A percentile compares a stretch with the other conserved stretches of the same genome.
These are phyloP conservation scores for Tinea trinotella DNA, from an alignment of 2,888 invertebrate species.

Conservation along the genomic window DNA sequence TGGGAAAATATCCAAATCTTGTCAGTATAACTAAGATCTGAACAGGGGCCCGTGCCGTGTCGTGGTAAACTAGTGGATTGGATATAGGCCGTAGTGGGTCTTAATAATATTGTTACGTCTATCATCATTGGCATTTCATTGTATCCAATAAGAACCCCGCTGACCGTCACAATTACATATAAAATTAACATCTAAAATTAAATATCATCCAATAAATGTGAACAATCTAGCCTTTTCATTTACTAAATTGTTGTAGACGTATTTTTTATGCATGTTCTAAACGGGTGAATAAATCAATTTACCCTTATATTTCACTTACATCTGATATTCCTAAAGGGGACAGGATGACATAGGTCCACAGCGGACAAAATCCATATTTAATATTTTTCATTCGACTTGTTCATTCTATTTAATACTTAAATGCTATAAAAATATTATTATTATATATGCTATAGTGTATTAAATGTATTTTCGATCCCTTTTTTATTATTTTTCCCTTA, in stretches of 20 bases:
- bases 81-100: too few species aligned
- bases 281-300: slow-evolving; percentile 7
- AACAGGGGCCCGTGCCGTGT: too few species aligned
- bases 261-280: background rate
- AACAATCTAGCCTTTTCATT: too few species aligned
- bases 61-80: too few species aligned
- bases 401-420: background rate
- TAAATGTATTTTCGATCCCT: background rate
- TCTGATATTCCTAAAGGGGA: slow-evolving; percentile 7
- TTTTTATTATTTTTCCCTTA: background rate
- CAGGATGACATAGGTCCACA: slow-evolving; percentile 3
- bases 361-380: background rate
- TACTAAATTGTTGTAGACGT: background rate
- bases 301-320: slow-evolving; percentile 1
- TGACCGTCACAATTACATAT: too few species aligned
- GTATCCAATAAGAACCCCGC: too few species aligned
- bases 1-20: too few species aligned
- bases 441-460: background rate
- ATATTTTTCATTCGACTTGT: background rate
- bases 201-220: too few species aligned
- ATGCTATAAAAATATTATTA: background rate
- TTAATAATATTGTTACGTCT: too few species aligned
- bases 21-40: too few species aligned
- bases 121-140: too few species aligned
- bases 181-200: too few species aligned